phyloP scores from a whole-genome alignment of 2,888 invertebrate species.

The Gasteruption jaculator region DNA sequence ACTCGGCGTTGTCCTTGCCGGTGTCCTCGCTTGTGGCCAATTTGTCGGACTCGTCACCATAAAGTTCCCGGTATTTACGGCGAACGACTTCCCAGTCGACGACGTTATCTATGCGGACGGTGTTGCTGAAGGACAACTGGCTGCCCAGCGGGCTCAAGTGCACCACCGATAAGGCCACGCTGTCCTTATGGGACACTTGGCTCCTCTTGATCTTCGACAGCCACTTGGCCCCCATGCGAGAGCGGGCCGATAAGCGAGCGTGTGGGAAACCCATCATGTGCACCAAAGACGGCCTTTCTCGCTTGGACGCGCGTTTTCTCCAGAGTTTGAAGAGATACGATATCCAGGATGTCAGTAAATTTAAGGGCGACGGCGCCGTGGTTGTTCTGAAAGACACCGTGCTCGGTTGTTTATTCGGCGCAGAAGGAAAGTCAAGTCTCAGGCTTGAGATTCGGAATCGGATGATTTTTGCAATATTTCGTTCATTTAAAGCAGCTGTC shows the following conservation, averaged over 20 bases:
- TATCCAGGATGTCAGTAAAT: conserved; percentile 92
- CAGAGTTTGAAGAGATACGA: conserved; percentile 79
- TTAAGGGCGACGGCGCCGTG: conserved; percentile 96
- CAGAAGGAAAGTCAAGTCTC: background rate
- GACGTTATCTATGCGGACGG: conserved; percentile 80
- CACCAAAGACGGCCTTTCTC: conserved; percentile 78
- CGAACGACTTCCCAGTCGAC: conserved; percentile 90
- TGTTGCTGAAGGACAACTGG: conserved; percentile 69
- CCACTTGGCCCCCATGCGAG: conserved; percentile 87
- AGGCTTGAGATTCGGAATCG: background rate
- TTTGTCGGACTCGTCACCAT: conserved; percentile 59
- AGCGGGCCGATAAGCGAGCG: conserved; percentile 70
- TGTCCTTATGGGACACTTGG: conserved; percentile 75
- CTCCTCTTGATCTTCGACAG: conserved; percentile 82
- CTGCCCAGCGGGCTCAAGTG: conserved; percentile 82
- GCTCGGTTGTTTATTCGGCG: background rate
- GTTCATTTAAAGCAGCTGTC: too few species aligned
- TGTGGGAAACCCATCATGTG: conserved; percentile 74
- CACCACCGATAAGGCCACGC: conserved; percentile 73
- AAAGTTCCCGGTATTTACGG: conserved; percentile 78
- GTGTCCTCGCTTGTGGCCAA: too few species aligned
- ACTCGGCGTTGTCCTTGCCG: conserved; percentile 14
- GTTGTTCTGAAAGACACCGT: conserved; percentile 63
- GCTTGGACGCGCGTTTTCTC: conserved; percentile 66
- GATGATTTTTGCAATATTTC: too few species aligned